phyloP scores from a whole-genome alignment of 2,797 vertebrate species.

The Leucoraja ocellata region DNA sequence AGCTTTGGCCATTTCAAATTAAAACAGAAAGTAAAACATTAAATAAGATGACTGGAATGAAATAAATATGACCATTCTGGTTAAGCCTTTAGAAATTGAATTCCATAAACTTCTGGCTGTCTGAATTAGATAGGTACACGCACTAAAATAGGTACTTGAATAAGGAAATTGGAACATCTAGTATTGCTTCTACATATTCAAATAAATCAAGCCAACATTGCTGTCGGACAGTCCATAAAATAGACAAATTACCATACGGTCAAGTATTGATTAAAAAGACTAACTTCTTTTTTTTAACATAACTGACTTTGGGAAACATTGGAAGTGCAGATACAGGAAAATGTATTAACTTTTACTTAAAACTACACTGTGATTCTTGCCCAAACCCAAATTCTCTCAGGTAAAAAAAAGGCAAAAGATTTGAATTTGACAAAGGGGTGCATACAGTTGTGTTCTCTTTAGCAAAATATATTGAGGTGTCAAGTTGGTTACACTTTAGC shows the following conservation, averaged over 20 bases:
- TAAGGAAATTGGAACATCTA: neutral
- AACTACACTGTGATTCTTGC: neutral
- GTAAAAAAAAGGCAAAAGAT: neutral
- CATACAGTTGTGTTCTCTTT: neutral
- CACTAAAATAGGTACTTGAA: neutral
- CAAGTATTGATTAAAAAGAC: neutral
- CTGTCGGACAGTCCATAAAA: neutral
- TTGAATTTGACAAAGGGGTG: neutral
- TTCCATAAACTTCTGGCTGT: neutral
- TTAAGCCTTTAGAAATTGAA: neutral
- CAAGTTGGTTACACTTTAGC: neutral
- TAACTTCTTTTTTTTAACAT: neutral
- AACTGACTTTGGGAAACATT: neutral
- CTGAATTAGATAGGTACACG: neutral
- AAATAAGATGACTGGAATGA: neutral
- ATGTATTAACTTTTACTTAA: neutral
- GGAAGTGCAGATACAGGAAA: neutral
- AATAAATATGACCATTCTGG: neutral
- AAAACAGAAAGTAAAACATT: neutral
- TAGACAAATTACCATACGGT: neutral
- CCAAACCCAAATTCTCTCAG: neutral
- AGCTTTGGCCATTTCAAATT: neutral
- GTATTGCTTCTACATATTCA: neutral
- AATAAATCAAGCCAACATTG: neutral
- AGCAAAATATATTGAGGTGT: neutral